These are phyloP conservation scores for Ecliptopera silaceata DNA, from an alignment of 2,888 invertebrate species.

Conservation along the genomic window DNA sequence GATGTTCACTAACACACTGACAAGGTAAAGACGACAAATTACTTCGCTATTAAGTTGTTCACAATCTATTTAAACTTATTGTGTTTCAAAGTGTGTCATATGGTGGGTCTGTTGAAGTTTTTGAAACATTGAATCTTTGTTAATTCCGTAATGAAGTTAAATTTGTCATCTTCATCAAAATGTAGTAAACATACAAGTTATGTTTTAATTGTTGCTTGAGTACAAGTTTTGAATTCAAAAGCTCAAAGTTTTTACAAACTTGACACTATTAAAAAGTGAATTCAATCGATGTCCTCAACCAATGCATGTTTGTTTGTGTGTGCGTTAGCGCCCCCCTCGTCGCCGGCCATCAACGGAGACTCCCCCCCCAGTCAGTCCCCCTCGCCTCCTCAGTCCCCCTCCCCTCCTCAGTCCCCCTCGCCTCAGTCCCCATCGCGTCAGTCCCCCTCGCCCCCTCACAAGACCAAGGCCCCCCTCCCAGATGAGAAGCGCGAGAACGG, in stretches of 20 bases:
- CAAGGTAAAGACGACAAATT: constrained; percentile 15
- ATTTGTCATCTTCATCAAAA: constrained; percentile 14
- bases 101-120: too few relatives aligned
- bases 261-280: neutral
- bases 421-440: constrained; percentile 36
- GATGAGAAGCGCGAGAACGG: neutral
- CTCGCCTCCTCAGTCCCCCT: constrained; percentile 35
- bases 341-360: constrained; percentile 50
- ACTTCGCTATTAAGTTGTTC: neutral
- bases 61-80: too few relatives aligned
- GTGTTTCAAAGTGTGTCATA: too few relatives aligned
- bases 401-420: constrained; percentile 31
- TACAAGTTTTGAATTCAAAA: constrained; percentile 18
- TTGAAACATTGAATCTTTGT: neutral
- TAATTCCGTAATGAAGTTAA: neutral
- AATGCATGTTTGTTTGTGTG: constrained; percentile 50
- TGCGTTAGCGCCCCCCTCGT: constrained; percentile 57
- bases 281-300: constrained; percentile 32
- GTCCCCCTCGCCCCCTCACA: constrained; percentile 33
- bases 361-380: constrained; percentile 42
- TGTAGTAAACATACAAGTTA: constrained; percentile 8
- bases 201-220: constrained; percentile 24
- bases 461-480: constrained; percentile 31
- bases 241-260: neutral
- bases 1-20: constrained; percentile 35